These are phyloP conservation scores for Aproaerema taeniolella DNA, from an alignment of 2,888 invertebrate genomes.

Conservation along the genomic window DNA sequence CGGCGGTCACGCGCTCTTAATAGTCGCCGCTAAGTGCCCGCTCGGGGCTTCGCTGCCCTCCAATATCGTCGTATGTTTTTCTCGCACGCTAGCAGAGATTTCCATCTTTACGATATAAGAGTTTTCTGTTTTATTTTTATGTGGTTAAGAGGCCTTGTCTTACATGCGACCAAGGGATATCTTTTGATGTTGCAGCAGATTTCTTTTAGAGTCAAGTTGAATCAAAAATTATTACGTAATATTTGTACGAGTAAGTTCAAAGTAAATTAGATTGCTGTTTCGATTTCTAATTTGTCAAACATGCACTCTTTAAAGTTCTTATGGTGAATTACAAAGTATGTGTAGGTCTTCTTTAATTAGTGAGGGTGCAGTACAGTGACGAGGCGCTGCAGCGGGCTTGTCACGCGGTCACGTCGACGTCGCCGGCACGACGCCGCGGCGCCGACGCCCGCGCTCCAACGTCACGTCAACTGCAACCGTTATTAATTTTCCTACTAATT, in stretches of 20 bases:
- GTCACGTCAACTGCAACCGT: conserved; percentile 62
- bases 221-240: background rate
- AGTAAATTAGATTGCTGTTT: background rate
- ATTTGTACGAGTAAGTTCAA: background rate
- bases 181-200: conserved; percentile 3
- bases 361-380: conserved; percentile 40
- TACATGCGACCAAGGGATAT: background rate
- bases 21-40: conserved; percentile 73
- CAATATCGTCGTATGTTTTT: conserved; percentile 62
- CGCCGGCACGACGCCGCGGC: conserved; percentile 15
- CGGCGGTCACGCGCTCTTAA: conserved; percentile 73
- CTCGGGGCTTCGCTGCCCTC: conserved; percentile 64
- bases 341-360: conserved; percentile 68
- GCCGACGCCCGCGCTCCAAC: conserved; percentile 22
- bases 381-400: too few species aligned
- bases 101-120: conserved; percentile 66
- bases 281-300: too few species aligned
- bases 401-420: conserved; percentile 26
- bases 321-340: conserved; percentile 16
- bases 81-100: conserved; percentile 60
- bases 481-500: conserved; percentile 68
- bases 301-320: background rate
- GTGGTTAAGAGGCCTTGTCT: conserved; percentile 11
- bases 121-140: conserved; percentile 47
- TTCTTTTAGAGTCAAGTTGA: background rate